These are phyloP conservation scores for Hapalemur alaotrensis DNA, from an alignment of 2,797 vertebrate species.

Conservation along the genomic window DNA sequence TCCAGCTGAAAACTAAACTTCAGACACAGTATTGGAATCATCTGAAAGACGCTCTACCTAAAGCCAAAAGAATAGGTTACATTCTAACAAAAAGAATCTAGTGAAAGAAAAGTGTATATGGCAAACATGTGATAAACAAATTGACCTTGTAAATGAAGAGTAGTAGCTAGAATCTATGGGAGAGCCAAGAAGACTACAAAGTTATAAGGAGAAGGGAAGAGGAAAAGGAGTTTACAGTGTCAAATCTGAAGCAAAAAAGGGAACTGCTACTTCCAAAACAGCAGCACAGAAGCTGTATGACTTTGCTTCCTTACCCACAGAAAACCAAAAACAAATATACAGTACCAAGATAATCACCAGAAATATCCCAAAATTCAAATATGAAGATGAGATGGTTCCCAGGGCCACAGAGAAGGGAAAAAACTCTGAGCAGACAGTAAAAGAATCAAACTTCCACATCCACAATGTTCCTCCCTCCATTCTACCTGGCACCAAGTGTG, in stretches of 20 bases:
- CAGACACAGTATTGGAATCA: not conserved
- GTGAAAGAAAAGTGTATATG: not conserved
- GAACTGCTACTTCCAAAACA: too few relatives aligned
- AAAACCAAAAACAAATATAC: too few relatives aligned
- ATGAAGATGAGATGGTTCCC: too few relatives aligned
- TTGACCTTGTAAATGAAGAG: slow-evolving; percentile 12
- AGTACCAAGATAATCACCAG: too few relatives aligned
- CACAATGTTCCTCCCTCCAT: too few relatives aligned
- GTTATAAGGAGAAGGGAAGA: not conserved
- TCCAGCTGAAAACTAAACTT: not conserved
- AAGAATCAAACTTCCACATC: too few relatives aligned
- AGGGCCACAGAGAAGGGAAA: too few relatives aligned
- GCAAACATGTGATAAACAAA: slow-evolving; percentile 35
- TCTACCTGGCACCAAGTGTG: too few relatives aligned
- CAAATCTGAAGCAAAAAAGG: not conserved
- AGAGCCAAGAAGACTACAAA: not conserved
- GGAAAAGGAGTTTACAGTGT: not conserved
- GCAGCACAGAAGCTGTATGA: too few relatives aligned
- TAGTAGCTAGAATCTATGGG: not conserved
- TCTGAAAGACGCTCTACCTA: not conserved
- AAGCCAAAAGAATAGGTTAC: not conserved
- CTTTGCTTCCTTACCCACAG: too few relatives aligned
- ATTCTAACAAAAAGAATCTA: slow-evolving; percentile 21
- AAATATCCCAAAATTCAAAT: too few relatives aligned
- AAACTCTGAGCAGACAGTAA: too few relatives aligned